phyloP scores from a whole-genome alignment of 2,113 vertebrate species.

The Prinia subflava region DNA sequence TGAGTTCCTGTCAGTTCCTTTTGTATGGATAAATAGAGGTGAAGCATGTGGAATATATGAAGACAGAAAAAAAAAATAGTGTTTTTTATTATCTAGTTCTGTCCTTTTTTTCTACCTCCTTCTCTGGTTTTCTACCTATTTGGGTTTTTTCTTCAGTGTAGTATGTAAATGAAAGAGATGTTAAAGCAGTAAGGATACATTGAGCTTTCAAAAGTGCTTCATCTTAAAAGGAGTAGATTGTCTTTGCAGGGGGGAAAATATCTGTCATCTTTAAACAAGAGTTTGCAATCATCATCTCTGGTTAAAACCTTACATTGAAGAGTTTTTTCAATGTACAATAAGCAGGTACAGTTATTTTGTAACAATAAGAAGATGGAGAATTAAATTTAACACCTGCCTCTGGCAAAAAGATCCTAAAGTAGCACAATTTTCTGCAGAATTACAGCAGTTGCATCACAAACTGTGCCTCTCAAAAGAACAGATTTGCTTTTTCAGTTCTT shows the following conservation, averaged over 20 bases:
- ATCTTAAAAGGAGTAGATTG: neutral
- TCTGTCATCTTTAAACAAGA: neutral
- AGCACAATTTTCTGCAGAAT: neutral
- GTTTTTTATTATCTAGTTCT: neutral
- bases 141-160: neutral
- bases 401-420: neutral
- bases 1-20: neutral
- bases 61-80: accelerated
- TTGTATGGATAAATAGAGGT: neutral
- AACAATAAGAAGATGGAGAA: neutral
- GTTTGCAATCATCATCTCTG: neutral
- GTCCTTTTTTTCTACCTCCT: neutral
- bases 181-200: neutral
- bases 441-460: neutral
- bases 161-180: neutral
- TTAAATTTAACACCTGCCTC: neutral
- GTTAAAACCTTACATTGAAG: neutral
- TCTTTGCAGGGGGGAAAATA: neutral
- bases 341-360: neutral
- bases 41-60: neutral
- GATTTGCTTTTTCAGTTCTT: neutral
- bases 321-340: neutral
- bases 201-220: neutral
- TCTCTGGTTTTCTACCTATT: neutral
- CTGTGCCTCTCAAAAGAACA: neutral